Evolutionary conservation across 2,797 vertebrate species (phyloP).

Genomic region (Mormyrus proboscirostris): DNA sequence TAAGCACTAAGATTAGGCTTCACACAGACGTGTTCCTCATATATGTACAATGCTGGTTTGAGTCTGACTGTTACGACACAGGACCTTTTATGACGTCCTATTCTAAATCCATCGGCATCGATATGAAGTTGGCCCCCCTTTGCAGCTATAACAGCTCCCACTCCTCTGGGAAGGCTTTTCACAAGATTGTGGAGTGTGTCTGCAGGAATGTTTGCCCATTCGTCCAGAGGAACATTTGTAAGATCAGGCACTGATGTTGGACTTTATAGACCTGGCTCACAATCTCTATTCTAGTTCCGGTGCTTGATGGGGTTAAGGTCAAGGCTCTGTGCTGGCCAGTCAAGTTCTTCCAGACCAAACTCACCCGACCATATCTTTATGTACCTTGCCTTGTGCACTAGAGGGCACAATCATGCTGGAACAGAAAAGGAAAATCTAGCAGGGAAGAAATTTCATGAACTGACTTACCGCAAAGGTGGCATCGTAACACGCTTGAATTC

Average conservation of each 20-base stretch:
- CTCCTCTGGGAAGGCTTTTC: neutral
- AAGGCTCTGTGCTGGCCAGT: neutral
- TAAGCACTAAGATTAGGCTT: neutral
- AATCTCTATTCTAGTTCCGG: neutral
- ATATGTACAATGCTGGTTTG: neutral
- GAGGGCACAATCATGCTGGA: neutral
- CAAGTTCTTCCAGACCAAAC: neutral
- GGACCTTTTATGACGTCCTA: neutral
- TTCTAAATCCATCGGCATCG: neutral
- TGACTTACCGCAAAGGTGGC: neutral
- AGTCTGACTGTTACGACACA: neutral
- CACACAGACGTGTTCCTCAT: neutral
- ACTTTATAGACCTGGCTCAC: neutral
- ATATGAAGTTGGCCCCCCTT: neutral
- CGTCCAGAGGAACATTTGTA: neutral
- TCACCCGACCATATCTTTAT: neutral
- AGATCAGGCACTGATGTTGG: neutral
- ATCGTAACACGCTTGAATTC: neutral
- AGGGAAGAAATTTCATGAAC: neutral
- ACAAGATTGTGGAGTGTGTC: neutral
- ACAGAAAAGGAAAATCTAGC: neutral
- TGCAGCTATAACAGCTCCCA: neutral
- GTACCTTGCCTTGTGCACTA: neutral
- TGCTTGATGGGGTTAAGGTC: neutral
- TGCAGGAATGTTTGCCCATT: neutral